A percentile compares a stretch with the other conserved stretches of the same genome.
These are phyloP conservation scores for Orgyia antiqua DNA, from an alignment of 2,888 invertebrate genomes.

Conservation along the genomic window DNA sequence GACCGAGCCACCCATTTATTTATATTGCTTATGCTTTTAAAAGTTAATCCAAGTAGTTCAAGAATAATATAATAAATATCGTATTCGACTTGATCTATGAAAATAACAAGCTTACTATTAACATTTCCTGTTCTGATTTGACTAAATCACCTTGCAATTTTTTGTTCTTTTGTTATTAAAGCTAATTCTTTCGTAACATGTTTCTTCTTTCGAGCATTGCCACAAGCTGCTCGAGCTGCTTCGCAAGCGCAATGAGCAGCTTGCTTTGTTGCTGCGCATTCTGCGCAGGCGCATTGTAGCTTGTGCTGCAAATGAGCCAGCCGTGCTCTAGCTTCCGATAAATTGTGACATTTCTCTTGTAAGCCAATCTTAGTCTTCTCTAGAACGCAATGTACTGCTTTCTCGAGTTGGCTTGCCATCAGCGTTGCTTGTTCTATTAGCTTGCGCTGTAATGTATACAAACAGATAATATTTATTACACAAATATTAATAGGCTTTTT, in stretches of 20 bases:
- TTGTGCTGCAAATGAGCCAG: conserved; percentile 81
- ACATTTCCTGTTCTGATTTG: too few relatives aligned
- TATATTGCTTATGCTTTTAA: too few relatives aligned
- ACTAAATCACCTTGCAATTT: too few relatives aligned
- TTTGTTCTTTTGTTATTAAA: conserved; percentile 1
- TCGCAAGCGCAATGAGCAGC: conserved; percentile 82
- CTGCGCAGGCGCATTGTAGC: conserved; percentile 78
- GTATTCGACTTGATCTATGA: too few relatives aligned
- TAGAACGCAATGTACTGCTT: conserved; percentile 78
- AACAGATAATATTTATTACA: too few relatives aligned
- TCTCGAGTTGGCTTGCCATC: conserved; percentile 78
- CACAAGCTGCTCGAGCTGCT: conserved; percentile 83
- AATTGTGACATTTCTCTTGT: conserved; percentile 81
- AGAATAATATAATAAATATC: too few relatives aligned
- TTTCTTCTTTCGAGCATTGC: conserved; percentile 76
- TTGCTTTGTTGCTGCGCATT: conserved; percentile 82
- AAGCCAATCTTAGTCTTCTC: conserved; percentile 76
- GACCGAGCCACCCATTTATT: too few relatives aligned
- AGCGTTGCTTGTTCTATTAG: conserved; percentile 61
- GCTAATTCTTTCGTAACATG: conserved; percentile 25
- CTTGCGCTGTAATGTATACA: conserved; percentile 53
- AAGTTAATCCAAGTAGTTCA: too few relatives aligned
- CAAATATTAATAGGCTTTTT: too few relatives aligned
- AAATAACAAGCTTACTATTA: too few relatives aligned
- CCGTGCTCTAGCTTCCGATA: conserved; percentile 82